These are phyloP conservation scores for Cryptocephalus primarius DNA, from an alignment of 2,888 invertebrate species.

Conservation along the genomic window DNA sequence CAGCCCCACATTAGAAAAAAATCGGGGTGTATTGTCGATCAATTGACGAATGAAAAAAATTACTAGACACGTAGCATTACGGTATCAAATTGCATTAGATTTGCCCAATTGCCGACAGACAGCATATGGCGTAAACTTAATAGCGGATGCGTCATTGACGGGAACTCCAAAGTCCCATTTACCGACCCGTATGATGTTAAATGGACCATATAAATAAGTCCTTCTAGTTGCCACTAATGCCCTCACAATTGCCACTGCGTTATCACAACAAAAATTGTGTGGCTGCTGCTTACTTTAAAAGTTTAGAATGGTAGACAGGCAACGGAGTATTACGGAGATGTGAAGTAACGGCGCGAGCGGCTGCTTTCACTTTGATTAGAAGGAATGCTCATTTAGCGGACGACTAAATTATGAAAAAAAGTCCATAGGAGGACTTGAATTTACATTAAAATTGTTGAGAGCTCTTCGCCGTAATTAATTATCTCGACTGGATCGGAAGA, in stretches of 20 bases:
- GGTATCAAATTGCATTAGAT: constrained; percentile 12
- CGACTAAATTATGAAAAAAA: too few relatives aligned
- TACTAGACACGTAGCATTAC: constrained; percentile 1
- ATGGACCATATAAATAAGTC: constrained; percentile 5
- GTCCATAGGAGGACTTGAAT: too few relatives aligned
- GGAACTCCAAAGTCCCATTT: constrained; percentile 1
- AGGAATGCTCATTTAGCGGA: too few relatives aligned
- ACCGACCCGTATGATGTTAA: constrained; percentile 10
- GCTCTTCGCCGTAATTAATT: too few relatives aligned
- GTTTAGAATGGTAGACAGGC: too few relatives aligned
- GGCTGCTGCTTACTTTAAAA: too few relatives aligned
- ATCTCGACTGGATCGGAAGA: too few relatives aligned
- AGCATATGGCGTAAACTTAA: neutral
- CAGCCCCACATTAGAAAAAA: constrained; percentile 3
- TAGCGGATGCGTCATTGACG: constrained; percentile 9
- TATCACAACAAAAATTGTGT: neutral
- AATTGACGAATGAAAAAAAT: constrained; percentile 7
- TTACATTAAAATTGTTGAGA: too few relatives aligned
- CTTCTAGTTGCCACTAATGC: neutral
- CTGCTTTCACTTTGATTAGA: too few relatives aligned
- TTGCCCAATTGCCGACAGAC: constrained; percentile 6
- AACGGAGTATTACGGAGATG: too few relatives aligned
- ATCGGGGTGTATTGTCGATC: constrained; percentile 9
- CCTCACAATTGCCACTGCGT: neutral
- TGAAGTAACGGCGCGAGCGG: too few relatives aligned